phyloP scores from a whole-genome alignment of 2,888 invertebrate genomes.

The Malacosoma neustria region DNA sequence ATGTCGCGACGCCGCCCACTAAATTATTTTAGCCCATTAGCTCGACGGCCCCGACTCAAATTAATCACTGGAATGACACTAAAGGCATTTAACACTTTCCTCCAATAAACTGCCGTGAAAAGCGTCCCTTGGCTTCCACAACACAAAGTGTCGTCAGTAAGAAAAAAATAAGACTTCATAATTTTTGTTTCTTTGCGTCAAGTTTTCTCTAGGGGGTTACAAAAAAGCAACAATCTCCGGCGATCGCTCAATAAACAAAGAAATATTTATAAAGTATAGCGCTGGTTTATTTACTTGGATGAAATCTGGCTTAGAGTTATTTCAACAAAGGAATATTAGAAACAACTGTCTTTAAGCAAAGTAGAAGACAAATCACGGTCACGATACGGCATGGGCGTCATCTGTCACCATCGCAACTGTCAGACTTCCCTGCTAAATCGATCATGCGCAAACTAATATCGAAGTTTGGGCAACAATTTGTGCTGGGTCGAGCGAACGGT shows the following conservation, averaged over 20 bases:
- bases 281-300: background rate
- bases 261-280: slow-evolving; percentile 1
- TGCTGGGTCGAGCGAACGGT: slow-evolving; percentile 10
- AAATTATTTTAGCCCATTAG: slow-evolving; percentile 71
- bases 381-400: slow-evolving; percentile 61
- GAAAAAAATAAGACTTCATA: background rate
- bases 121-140: slow-evolving; percentile 5
- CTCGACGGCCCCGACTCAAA: slow-evolving; percentile 61
- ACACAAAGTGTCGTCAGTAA: background rate
- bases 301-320: slow-evolving; percentile 11
- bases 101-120: slow-evolving; percentile 27
- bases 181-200: background rate
- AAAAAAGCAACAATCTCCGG: background rate
- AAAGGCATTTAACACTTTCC: slow-evolving; percentile 65
- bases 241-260: background rate
- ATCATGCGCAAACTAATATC: slow-evolving; percentile 71
- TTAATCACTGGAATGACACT: slow-evolving; percentile 68
- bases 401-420: slow-evolving; percentile 70
- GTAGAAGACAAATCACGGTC: slow-evolving; percentile 62
- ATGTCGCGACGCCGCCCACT: slow-evolving; percentile 56
- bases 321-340: slow-evolving; percentile 13
- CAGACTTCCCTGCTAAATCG: slow-evolving; percentile 65
- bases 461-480: slow-evolving; percentile 52
- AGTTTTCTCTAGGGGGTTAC: background rate
- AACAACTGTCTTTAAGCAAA: slow-evolving; percentile 38